Conservation (phyloP, 2,113 vertebrate species). For the Tachycineta bicolor region DNA sequence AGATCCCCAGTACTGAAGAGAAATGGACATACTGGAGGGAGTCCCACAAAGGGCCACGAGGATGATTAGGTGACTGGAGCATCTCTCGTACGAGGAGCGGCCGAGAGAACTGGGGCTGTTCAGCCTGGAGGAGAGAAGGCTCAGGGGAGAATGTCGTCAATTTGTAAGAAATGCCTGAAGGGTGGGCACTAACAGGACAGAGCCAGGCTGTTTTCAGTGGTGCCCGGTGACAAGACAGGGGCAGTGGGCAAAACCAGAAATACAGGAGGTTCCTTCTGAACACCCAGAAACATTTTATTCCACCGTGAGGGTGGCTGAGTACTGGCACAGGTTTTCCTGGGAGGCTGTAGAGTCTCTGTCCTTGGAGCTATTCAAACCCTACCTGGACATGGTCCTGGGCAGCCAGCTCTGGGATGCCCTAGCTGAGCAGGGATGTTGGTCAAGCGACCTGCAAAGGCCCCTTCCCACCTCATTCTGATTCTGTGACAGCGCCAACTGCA, state of each 20-base stretch:
- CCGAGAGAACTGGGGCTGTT: not conserved
- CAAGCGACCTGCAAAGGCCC: not conserved
- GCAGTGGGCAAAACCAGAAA: not conserved
- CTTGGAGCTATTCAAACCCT: not conserved
- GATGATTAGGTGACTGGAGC: not conserved
- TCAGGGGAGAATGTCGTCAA: not conserved
- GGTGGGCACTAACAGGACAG: not conserved
- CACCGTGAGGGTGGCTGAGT: not conserved
- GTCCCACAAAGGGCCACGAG: not conserved
- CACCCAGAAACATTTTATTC: not conserved
- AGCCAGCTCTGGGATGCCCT: rapidly evolving
- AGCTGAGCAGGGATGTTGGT: not conserved
- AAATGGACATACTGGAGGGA: not conserved
- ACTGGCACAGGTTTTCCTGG: not conserved
- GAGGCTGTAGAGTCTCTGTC: not conserved
- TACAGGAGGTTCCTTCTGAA: not conserved
- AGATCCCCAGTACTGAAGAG: not conserved
- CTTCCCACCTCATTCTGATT: not conserved
- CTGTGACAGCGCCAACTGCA: not conserved
- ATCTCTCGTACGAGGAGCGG: not conserved
- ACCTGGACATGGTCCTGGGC: not conserved
- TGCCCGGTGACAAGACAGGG: not conserved
- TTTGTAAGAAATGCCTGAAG: not conserved
- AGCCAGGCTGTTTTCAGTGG: not conserved
- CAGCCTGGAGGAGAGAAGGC: not conserved